Base-by-base conservation (phyloP, 2,888 invertebrate species). In the Spicauda simplicius region DNA sequence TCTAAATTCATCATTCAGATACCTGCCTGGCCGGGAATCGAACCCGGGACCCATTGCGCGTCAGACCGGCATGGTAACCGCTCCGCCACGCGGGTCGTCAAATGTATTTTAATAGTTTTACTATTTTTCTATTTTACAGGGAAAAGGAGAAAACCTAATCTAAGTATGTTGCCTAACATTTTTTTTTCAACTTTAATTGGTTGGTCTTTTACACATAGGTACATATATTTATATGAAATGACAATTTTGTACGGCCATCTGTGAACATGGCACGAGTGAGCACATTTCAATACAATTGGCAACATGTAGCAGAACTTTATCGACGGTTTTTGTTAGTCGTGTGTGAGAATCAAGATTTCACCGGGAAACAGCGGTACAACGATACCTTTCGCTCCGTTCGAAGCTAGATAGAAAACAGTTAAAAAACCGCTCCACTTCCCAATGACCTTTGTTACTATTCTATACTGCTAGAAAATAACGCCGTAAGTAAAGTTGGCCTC, bases 311-410 rank as follows among this genome's bases (percentile, higher is more conserved):
- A 72, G 80, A 80, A 78, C 77, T 78, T 77, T 79, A 82, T 79
- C 76, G 79, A 72, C 72, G 73, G 80, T 88, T 90, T 90, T 90
- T 89, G 84, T 83, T 71, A 77, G 77, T 78, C 78, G 82, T 83
- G 83, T 90, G 90, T 88, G 90, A 88, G 84, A 87, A 87, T 83
- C 83, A 88, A 85, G 90, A 90, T 91, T 91, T 91, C 91, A 87
- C 91, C 86, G 83, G 85, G 88, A 88, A 88, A 85, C 85, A 73
- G 78, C 78, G 76, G 77, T 80, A 80, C 80, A 85, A 83, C 86
- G 87, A 87, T 89, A 87, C 91, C 89, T 91, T 91, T 90, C 90
- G 90, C 90, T 92, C 85, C 85, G 87, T 25, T 87, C 85, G 81
- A 84, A 83, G 84, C 80, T 77, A 83, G 86, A 88, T 87, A 86